A percentile compares a stretch with the other conserved stretches of the same genome.
Evolutionary conservation across 2,888 invertebrate species (phyloP).

Genomic region (Trachelus troglodyta): DNA sequence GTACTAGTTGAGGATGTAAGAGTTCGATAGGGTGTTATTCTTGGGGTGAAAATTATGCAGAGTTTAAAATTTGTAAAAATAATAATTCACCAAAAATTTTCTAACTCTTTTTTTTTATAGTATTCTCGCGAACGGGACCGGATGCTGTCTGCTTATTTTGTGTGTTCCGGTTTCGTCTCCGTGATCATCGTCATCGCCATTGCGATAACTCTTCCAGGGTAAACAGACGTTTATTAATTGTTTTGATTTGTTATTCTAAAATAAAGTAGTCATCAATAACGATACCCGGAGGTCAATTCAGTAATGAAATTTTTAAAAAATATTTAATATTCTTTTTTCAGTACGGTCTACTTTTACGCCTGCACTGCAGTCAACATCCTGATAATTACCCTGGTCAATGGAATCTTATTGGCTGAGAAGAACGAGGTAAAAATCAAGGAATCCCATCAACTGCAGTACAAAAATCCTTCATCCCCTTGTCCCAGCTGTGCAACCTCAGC

Average conservation of each 20-base stretch:
- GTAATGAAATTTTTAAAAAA: neutral
- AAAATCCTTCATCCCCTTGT: neutral
- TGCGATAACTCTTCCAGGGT: slow-evolving; percentile 75
- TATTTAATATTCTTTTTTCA: slow-evolving; percentile 34
- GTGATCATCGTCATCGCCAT: slow-evolving; percentile 77
- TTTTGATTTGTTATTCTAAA: neutral
- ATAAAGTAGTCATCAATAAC: slow-evolving; percentile 18
- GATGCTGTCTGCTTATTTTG: slow-evolving; percentile 88
- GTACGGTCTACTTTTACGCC: slow-evolving; percentile 59
- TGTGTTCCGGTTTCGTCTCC: slow-evolving; percentile 82
- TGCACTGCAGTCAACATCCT: slow-evolving; percentile 56
- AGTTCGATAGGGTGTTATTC: neutral
- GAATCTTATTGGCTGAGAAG: slow-evolving; percentile 65
- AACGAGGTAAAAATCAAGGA: slow-evolving; percentile 54
- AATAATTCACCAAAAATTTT: slow-evolving; percentile 1
- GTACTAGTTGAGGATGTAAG: neutral
- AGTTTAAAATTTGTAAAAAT: neutral
- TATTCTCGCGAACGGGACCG: slow-evolving; percentile 84
- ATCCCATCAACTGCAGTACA: neutral
- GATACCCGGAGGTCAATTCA: neutral
- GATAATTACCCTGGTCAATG: slow-evolving; percentile 56
- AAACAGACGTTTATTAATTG: slow-evolving; percentile 57
- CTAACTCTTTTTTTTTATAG: slow-evolving; percentile 69
- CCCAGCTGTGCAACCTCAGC: neutral
- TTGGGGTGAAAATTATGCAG: neutral